These are phyloP conservation scores for Linnaemya tessellans DNA, from an alignment of 2,888 invertebrate genomes.

Conservation along the genomic window DNA sequence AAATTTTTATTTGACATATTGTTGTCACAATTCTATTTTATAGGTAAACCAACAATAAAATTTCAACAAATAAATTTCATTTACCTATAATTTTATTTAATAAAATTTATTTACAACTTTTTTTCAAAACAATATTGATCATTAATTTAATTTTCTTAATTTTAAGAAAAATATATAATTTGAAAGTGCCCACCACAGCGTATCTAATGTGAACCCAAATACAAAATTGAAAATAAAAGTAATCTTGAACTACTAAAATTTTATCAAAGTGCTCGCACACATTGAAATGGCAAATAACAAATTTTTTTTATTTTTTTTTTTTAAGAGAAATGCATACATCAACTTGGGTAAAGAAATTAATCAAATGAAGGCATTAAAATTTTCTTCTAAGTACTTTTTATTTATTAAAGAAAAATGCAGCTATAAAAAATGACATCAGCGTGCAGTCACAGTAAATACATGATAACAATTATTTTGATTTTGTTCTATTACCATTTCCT, in stretches of 20 bases:
- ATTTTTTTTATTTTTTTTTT: slow-evolving; percentile 53
- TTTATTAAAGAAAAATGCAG: slow-evolving; percentile 33
- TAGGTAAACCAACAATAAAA: too few species aligned
- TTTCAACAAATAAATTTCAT: too few species aligned
- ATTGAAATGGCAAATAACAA: slow-evolving; percentile 39
- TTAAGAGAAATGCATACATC: slow-evolving; percentile 16
- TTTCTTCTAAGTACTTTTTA: slow-evolving; percentile 1
- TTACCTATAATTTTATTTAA: too few species aligned
- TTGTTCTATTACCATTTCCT: too few species aligned
- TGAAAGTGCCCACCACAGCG: neutral
- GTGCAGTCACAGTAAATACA: slow-evolving; percentile 4
- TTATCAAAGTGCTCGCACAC: slow-evolving; percentile 38
- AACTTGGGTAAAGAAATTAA: neutral
- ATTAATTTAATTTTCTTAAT: too few species aligned
- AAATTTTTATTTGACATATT: too few species aligned
- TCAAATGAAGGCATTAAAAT: slow-evolving; percentile 12
- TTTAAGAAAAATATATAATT: neutral
- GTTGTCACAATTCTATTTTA: too few species aligned
- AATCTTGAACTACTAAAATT: slow-evolving; percentile 57
- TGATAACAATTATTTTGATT: slow-evolving; percentile 2
- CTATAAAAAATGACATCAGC: slow-evolving; percentile 13
- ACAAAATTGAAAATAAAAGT: slow-evolving; percentile 45
- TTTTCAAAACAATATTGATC: too few species aligned
- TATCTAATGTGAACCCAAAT: slow-evolving; percentile 26
- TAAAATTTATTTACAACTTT: too few species aligned